phyloP scores from a whole-genome alignment of 2,797 vertebrate species.

The Coilia nasus region DNA sequence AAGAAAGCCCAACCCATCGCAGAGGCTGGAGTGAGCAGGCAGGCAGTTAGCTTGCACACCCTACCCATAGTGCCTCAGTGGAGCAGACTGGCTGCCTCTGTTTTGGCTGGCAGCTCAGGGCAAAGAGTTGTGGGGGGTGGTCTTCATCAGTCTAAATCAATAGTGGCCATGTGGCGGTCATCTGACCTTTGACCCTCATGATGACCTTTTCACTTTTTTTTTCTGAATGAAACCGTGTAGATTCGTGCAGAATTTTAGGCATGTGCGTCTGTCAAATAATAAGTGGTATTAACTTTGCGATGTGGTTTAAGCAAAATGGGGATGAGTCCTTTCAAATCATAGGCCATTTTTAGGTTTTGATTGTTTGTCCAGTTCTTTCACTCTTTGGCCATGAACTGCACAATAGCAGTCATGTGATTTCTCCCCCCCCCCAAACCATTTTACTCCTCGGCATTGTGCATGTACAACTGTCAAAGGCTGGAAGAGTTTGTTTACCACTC shows the following conservation, averaged over 20 bases:
- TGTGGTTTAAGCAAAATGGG: background rate
- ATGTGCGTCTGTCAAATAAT: background rate
- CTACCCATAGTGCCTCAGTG: constrained; percentile 24
- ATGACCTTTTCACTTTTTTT: constrained; percentile 24
- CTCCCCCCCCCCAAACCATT: background rate
- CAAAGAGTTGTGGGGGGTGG: background rate
- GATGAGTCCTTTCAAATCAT: background rate
- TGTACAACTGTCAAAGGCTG: background rate
- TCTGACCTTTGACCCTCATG: constrained; percentile 66
- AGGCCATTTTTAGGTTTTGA: background rate
- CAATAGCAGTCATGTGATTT: background rate
- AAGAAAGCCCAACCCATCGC: constrained; percentile 37
- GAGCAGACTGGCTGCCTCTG: constrained; percentile 47
- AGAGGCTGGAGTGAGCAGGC: constrained; percentile 36
- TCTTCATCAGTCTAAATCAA: constrained; percentile 20
- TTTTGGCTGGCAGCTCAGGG: constrained; percentile 48
- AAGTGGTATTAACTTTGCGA: background rate
- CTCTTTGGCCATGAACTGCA: background rate
- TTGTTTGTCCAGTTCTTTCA: background rate
- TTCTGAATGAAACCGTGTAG: background rate
- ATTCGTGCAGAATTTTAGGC: background rate
- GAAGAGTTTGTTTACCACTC: background rate
- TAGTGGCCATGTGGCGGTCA: constrained; percentile 18
- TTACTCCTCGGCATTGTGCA: background rate
- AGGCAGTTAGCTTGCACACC: background rate